Base-by-base conservation (phyloP, 2,797 vertebrate genomes). In the Rhinichthys osculus region DNA sequence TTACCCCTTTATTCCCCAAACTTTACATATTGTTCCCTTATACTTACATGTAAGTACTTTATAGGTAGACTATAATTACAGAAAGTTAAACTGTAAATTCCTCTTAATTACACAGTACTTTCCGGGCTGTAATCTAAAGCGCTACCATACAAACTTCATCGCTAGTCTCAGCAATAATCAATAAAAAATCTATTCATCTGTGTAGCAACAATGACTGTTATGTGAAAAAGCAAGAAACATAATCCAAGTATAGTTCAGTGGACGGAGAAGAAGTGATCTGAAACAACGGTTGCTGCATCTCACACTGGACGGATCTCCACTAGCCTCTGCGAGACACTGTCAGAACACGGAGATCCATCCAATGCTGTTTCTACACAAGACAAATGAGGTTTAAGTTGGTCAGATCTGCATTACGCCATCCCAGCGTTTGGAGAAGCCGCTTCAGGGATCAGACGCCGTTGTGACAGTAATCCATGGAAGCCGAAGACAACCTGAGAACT, bases 381-480 rank as follows among this genome's bases (percentile, higher is more conserved):
- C 62, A 17, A 17, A 17, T 66, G 27, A 66, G 1, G 7, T 66
- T 33, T 33, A 3, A 17, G 62, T 7, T 17, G 30, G 14, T 66
- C 27, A 66, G 30, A 59, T 21, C 67, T 17, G 35, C 80, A 77
- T 30, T 2, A 19, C 30, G 3, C 47, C 38, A 64, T 74, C 72
- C 2, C 21, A 77, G 33, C 6, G 13, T 16, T 73, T 52, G 16
- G 33, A 78, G 73, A 16, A 67, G 40, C 69, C 16, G 4, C 44
- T 38, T 9, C 70, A 47, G 35, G 70, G 72, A 71, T 85, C 84
- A 21, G 86, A 92, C 83, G 87, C 91, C 90, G 95, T 94, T 95
- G 94, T 96, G 95, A 93, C 93, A 94, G 95, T 94, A 94, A 93
- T 95, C 94, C 95, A 88, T 86, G 90, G 94, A 95, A 96, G 95